These are phyloP conservation scores for Drosophila burlai DNA, from an alignment of 1,140 invertebrate genomes.

Conservation along the genomic window DNA sequence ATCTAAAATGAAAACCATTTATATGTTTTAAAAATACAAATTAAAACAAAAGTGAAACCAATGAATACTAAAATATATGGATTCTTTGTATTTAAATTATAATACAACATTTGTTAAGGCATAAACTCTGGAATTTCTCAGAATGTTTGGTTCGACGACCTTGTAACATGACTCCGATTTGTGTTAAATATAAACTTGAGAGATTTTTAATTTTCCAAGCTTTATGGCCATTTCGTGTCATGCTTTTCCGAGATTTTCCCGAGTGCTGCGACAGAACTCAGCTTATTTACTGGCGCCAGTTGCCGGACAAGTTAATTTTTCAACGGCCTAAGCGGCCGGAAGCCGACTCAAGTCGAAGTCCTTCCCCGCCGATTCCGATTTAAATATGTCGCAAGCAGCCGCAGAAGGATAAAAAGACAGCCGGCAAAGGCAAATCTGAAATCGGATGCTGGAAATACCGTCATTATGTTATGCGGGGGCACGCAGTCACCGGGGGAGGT, in stretches of 20 bases:
- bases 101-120: too few relatives aligned
- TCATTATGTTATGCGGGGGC: slow-evolving; percentile 60
- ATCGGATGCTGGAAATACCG: slow-evolving; percentile 41
- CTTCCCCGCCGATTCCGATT: slow-evolving; percentile 53
- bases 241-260: slow-evolving; percentile 33
- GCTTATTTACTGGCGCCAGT: slow-evolving; percentile 69
- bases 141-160: background rate
- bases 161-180: slow-evolving; percentile 1
- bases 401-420: slow-evolving; percentile 32
- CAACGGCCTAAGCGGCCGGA: slow-evolving; percentile 76
- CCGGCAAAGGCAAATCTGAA: slow-evolving; percentile 23
- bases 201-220: slow-evolving; percentile 3
- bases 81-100: background rate
- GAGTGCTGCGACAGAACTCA: slow-evolving; percentile 17
- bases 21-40: background rate
- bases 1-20: background rate
- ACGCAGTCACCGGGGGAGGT: background rate
- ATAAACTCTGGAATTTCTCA: background rate
- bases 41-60: background rate
- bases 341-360: slow-evolving; percentile 38
- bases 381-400: slow-evolving; percentile 73
- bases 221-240: slow-evolving; percentile 13
- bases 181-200: background rate
- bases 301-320: slow-evolving; percentile 76
- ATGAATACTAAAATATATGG: background rate